A percentile compares a stretch with the other conserved stretches of the same genome.
These are phyloP conservation scores for Oxygymnocypris stewartii DNA, from an alignment of 2,113 vertebrate species.

Conservation along the genomic window DNA sequence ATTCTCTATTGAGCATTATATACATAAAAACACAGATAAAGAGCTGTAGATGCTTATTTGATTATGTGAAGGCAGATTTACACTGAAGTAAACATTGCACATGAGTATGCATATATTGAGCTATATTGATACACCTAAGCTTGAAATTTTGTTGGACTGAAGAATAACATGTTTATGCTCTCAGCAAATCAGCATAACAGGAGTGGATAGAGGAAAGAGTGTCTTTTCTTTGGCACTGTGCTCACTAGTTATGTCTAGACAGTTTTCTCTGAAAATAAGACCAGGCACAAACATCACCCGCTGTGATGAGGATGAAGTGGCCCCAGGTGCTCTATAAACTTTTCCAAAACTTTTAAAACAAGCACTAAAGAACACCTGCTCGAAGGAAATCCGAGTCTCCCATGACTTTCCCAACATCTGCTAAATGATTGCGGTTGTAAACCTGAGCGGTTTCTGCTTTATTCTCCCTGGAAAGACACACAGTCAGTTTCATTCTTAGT, in stretches of 20 bases:
- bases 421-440: slow-evolving; percentile 8
- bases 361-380: slow-evolving; percentile 29
- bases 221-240: not conserved
- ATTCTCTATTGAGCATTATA: not conserved
- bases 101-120: slow-evolving; percentile 36
- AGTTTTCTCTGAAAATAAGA: slow-evolving; percentile 37
- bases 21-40: not conserved
- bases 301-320: slow-evolving; percentile 17
- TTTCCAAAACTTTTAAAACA: slow-evolving; percentile 29
- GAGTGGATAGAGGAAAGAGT: not conserved
- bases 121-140: not conserved
- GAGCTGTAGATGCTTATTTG: slow-evolving; percentile 8
- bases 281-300: not conserved
- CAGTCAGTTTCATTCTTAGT: not conserved
- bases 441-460: slow-evolving; percentile 3
- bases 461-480: not conserved
- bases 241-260: slow-evolving; percentile 12
- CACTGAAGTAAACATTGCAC: slow-evolving; percentile 30
- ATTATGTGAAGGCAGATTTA: slow-evolving; percentile 27
- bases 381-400: slow-evolving; percentile 25
- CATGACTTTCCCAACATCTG: slow-evolving; percentile 35
- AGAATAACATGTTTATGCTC: not conserved
- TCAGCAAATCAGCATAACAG: slow-evolving; percentile 4
- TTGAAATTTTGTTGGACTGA: not conserved
- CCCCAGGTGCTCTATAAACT: slow-evolving; percentile 16